Conservation (phyloP, 2,888 invertebrate genomes). For the Thysanoteuthis rhombus region DNA sequence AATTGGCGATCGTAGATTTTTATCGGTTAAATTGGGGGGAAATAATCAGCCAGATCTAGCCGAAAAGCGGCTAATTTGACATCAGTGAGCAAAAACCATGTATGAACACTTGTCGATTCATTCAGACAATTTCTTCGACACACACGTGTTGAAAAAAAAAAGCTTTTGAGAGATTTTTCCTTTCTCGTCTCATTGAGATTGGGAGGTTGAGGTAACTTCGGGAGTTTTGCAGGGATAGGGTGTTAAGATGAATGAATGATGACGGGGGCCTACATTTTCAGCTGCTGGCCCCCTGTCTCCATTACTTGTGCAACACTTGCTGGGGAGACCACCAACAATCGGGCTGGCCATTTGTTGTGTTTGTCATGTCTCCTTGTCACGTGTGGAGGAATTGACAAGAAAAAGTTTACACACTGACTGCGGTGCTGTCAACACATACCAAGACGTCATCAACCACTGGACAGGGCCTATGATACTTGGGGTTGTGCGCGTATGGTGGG, state of each 20-base stretch:
- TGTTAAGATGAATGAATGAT: neutral
- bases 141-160: neutral
- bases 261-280: neutral
- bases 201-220: neutral
- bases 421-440: neutral
- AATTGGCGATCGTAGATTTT: no score
- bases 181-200: neutral
- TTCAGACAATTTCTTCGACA: neutral
- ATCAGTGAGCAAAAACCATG: no score
- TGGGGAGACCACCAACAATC: neutral
- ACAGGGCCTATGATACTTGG: neutral
- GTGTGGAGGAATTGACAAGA: neutral
- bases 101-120: neutral
- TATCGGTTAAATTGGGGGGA: no score
- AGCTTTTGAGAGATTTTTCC: neutral
- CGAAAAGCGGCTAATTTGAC: no score
- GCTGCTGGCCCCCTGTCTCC: neutral
- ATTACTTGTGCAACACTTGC: neutral
- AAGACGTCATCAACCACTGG: neutral
- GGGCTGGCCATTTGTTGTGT: neutral
- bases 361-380: slow-evolving; percentile 12
- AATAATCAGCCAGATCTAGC: no score
- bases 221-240: neutral
- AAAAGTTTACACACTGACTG: neutral
- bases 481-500: neutral